Conservation (phyloP, 1,140 invertebrate species). For the Hycleus cichorii region DNA sequence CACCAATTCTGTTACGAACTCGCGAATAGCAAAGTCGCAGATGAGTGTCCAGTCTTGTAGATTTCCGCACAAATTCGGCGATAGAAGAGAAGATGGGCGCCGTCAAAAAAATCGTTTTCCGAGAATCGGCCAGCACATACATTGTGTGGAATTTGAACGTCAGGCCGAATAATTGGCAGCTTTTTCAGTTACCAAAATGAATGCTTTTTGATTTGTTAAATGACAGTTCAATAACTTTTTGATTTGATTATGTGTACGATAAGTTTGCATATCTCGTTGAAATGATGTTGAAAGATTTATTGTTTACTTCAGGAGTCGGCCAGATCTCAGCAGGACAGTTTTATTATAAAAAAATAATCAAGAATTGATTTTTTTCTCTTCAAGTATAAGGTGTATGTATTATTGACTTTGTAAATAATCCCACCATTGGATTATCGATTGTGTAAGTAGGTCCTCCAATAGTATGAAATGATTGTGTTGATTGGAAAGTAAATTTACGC, state of each 20-base stretch:
- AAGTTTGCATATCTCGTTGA: slow-evolving; percentile 9
- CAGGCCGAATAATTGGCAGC: slow-evolving; percentile 14
- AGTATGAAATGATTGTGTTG: background rate
- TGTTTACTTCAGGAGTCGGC: slow-evolving; percentile 11
- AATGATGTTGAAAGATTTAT: slow-evolving; percentile 23
- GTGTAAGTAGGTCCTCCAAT: slow-evolving; percentile 17
- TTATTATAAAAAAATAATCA: background rate
- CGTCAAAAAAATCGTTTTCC: background rate
- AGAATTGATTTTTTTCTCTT: background rate
- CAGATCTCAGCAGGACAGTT: slow-evolving; percentile 13
- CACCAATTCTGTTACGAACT: too few relatives aligned
- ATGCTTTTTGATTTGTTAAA: background rate
- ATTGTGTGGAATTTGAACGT: background rate
- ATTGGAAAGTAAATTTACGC: slow-evolving; percentile 7
- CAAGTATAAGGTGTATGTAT: too few relatives aligned
- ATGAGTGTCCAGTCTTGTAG: background rate
- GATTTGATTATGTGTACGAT: slow-evolving; percentile 20
- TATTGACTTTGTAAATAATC: background rate
- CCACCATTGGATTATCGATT: slow-evolving; percentile 5
- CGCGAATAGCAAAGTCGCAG: background rate
- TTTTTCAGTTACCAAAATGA: slow-evolving; percentile 5
- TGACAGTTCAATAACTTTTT: slow-evolving; percentile 26
- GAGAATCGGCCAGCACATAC: background rate
- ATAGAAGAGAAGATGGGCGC: background rate
- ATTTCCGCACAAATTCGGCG: background rate